Evolutionary conservation across 2,888 invertebrate genomes (phyloP), one percentile per base, ranked within the genome.

Genomic region (Netelia virgata): DNA sequence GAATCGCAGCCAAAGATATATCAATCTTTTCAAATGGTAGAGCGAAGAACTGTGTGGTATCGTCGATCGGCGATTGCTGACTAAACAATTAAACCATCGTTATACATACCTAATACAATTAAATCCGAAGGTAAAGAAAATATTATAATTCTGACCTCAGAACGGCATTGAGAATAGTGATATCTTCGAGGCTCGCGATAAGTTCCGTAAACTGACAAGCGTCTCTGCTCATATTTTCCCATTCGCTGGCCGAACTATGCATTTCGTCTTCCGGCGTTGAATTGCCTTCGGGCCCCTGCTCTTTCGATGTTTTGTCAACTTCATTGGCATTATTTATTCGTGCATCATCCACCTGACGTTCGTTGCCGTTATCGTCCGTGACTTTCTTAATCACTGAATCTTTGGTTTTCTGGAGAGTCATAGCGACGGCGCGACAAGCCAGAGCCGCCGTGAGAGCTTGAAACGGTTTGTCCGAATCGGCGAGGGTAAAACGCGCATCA

Each of bases 151-250:
- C 57, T 87, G 87, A 93, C 93, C 92, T 91, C 9, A 97, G 93
- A 75, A 97, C 95, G 88, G 96, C 95, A 94, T 97, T 96, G 14
- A 98, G 94, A 75, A 97, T 95, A 1, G 98, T 96, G 85, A 98
- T 95, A 92, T 98, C 98, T 93, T 98, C 98, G 64, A 98, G 94
- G 94, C 98, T 98, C 75, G 97, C 97, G 57, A 98, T 97, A 1
- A 98, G 94, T 68, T 98, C 94, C 16, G 97, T 97, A 97, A 98
- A 98, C 91, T 97, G 96, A 59, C 98, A 97, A 89, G 96, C 96
- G 91, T 98, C 98, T 87, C 97, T 96, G 1, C 97, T 97, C 74
- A 98, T 96, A 74, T 96, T 96, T 92, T 97, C 97, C 97, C 97
- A 98, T 61, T 95, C 95, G 72, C 91, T 92, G 1, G 90, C 88